Evolutionary conservation across 2,888 invertebrate species (phyloP).

Genomic region (Suillia variegata): DNA sequence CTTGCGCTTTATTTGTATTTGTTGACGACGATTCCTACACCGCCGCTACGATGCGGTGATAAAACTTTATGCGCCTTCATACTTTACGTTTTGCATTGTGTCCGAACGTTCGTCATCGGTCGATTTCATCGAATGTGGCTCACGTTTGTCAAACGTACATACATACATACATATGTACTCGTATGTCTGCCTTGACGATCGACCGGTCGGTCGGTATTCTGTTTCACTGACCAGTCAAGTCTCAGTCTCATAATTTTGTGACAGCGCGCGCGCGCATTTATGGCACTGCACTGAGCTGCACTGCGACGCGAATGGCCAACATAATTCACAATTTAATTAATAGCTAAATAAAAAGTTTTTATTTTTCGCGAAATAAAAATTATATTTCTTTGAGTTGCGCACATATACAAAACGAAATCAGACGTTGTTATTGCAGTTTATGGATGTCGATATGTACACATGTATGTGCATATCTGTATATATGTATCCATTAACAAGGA

Average conservation of each 20-base stretch:
- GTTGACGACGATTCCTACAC: too few relatives aligned
- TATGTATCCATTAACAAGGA: too few relatives aligned
- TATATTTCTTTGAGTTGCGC: neutral
- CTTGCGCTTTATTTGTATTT: too few relatives aligned
- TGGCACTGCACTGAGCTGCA: too few relatives aligned
- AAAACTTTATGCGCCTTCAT: constrained; percentile 45
- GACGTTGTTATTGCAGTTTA: too few relatives aligned
- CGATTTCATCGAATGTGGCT: neutral
- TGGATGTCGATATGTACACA: too few relatives aligned
- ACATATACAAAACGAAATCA: too few relatives aligned
- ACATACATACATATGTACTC: neutral
- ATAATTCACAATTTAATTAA: constrained; percentile 56
- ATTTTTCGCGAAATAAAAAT: constrained; percentile 9
- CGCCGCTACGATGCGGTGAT: constrained; percentile 15
- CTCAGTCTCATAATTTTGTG: constrained; percentile 50
- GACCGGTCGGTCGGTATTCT: neutral
- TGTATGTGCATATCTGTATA: too few relatives aligned
- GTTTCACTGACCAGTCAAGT: neutral
- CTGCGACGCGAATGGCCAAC: constrained; percentile 46
- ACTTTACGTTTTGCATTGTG: too few relatives aligned
- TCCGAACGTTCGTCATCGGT: constrained; percentile 36
- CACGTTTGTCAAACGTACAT: neutral
- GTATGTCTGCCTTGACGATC: constrained; percentile 3
- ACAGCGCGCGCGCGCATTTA: constrained; percentile 35
- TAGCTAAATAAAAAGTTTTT: constrained; percentile 41